Evolutionary conservation across 2,113 vertebrate genomes (phyloP), one percentile per base, ranked within the genome.

Genomic region (Mesocricetus auratus): DNA sequence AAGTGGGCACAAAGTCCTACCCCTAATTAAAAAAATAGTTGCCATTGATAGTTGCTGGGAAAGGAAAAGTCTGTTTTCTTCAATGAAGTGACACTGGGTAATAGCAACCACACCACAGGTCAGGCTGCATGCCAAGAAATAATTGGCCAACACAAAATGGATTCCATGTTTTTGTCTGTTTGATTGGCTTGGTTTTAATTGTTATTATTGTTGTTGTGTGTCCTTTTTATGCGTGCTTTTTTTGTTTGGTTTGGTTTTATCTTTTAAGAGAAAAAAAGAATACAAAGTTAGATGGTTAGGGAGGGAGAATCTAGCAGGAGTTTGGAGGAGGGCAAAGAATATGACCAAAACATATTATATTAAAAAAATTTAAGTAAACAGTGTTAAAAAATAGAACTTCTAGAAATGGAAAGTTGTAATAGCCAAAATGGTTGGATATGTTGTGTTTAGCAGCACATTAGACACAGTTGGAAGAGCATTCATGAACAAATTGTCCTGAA

Each of bases 251-350:
- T 83, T 62, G 39, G 26, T 66, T 62, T 64, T 86, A 39, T 66
- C 42, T 66, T 86, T 86, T 86, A 66, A 66, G 45, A 71, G 13
- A 78, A 81, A 82, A n/a, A 77, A 68, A 92, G 58, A 96, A 86
- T 11, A 86, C 60, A 50, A 33, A 83, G 53, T 56, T 56, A 56
- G 56, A 42, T 10, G 39, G 24, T 36, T 83, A 29, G 56, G 26
- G 60, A 62, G 2, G n/a, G n/a, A 24, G 5, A 39, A 83, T 42
- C 56, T 83, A 24, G 56, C 62, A 83, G 24, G 56, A 62, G 24
- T 62, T 62, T 83, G 24, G 13, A 13, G 24, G 8, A 62, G 24
- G 56, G 24, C 7, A 82, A 74, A 26, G 29, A 42, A 83, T 83
- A 62, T 42, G 81, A 31, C n/a, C 58, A 62, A 83, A 39, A 29